Evolutionary conservation across 2,113 vertebrate species (phyloP).

Genomic region (Oxygymnocypris stewartii): DNA sequence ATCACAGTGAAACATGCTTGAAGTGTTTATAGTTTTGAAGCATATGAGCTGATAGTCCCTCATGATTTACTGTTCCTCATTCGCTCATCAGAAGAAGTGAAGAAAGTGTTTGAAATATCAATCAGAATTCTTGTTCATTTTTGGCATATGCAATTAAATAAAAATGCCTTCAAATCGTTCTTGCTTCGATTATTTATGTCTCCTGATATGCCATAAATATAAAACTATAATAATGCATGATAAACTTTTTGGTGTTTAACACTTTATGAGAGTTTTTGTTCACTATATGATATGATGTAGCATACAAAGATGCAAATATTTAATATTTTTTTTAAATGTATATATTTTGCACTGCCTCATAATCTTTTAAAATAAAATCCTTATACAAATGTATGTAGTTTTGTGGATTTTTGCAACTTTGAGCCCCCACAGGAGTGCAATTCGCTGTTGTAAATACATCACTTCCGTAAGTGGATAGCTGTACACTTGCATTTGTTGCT

Average conservation of each 20-base stretch:
- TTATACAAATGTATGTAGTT: neutral
- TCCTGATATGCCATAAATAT: neutral
- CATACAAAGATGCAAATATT: neutral
- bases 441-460: too few relatives aligned
- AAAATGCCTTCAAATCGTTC: neutral
- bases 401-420: too few relatives aligned
- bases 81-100: neutral
- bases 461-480: neutral
- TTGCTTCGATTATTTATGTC: neutral
- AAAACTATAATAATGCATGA: neutral
- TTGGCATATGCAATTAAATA: neutral
- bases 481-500: neutral
- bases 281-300: too few relatives aligned
- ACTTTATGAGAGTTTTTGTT: too few relatives aligned
- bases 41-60: neutral
- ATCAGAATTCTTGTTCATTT: too few relatives aligned
- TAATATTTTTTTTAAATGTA: neutral
- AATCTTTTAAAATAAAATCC: neutral
- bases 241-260: neutral
- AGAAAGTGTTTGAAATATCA: neutral
- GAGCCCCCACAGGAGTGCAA: too few relatives aligned
- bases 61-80: neutral
- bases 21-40: neutral
- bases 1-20: neutral
- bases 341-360: neutral